Base-by-base conservation (phyloP, 2,888 invertebrate genomes). In the Megalurothrips usitatus region DNA sequence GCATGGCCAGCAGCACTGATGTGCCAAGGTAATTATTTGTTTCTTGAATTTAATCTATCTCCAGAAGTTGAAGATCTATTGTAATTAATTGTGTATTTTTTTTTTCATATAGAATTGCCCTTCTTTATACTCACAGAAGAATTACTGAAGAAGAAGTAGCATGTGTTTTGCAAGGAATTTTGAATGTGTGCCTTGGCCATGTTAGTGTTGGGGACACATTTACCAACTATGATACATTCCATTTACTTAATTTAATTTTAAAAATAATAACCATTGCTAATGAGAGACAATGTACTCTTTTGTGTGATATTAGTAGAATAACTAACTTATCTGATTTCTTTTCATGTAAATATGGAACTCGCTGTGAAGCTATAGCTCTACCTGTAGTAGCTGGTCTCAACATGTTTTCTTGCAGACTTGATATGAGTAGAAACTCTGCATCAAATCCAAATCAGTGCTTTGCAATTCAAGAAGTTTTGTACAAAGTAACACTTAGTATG, bases 241-340 rank as follows among this genome's bases (percentile, higher is more conserved):
- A 75, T 75, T 23, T 75, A 26, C 26, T 75, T 23, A 75, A 23
- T 75, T 26, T 75, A 83, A 84, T 80, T 82, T 82, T 80, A 82
- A 82, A 26, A 81, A 82, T 52, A 82, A 81, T 63, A 82, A 84
- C 79, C 26, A 83, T 81, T 43, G 82, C 47, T 82, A 84, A n/a
- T 80, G 82, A 14, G 9, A n/a, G 58, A 82, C 79, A 43, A 17
- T 49, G n/a, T 49, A 82, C 48, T 49, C 10, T 80, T 6, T 10
- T 68, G 10, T 63, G 43, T 43, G 63, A 80, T 23, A 58, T 43
- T 43, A 43, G 34, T 43, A 43, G 34, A 43, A 43, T 43, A 43
- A 43, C 34, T 43, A 43, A 43, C 34, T 43, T 43, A 43, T 43
- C 43, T 14, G 63, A 80, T 79, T 82, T 79, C 4, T 80, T 49